phyloP scores from a whole-genome alignment of 1,140 invertebrate species.

The Drosophila auraria region DNA sequence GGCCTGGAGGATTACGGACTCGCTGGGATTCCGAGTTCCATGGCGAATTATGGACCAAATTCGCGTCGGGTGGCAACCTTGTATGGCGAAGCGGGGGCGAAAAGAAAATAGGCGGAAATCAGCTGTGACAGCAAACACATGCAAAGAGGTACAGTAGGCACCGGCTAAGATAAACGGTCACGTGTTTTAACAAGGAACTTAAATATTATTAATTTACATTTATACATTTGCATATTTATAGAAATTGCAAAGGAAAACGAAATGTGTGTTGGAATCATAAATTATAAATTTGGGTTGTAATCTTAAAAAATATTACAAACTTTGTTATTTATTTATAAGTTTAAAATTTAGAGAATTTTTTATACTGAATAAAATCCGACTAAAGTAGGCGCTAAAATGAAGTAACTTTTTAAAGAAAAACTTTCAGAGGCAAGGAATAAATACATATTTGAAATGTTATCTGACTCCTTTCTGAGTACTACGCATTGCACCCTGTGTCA shows the following conservation, averaged over 20 bases:
- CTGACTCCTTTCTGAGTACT: background rate
- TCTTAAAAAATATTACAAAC: too few species aligned
- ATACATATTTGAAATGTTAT: too few species aligned
- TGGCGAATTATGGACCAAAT: slow-evolving; percentile 89
- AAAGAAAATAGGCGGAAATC: slow-evolving; percentile 24
- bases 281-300: too few species aligned
- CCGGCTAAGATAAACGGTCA: background rate
- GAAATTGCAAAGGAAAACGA: background rate
- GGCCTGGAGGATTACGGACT: slow-evolving; percentile 86
- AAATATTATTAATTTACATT: too few species aligned
- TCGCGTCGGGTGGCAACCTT: slow-evolving; percentile 88
- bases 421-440: too few species aligned
- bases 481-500: background rate
- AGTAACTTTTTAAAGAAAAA: background rate
- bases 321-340: too few species aligned
- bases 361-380: too few species aligned
- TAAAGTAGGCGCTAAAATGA: background rate
- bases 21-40: slow-evolving; percentile 89
- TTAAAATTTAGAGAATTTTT: background rate
- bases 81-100: slow-evolving; percentile 15
- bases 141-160: background rate
- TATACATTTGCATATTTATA: too few species aligned
- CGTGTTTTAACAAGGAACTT: background rate
- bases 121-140: slow-evolving; percentile 43
- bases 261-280: background rate